A percentile compares a stretch with the other conserved stretches of the same genome.
Conservation (phyloP, 1,140 invertebrate species). For the Polypedilum vanderplanki region DNA sequence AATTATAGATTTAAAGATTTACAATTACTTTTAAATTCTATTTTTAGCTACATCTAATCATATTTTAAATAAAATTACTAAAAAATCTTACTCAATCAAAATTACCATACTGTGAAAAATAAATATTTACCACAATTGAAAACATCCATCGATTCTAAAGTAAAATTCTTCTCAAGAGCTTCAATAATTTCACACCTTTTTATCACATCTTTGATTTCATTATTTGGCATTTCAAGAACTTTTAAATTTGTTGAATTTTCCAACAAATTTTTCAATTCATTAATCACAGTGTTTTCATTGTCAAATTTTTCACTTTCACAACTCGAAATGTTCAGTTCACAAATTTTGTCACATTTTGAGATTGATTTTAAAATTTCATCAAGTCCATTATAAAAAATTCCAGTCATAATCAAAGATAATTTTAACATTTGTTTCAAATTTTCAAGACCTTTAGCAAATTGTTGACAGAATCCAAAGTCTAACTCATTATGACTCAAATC, state of each 20-base stretch:
- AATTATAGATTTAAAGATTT: background rate
- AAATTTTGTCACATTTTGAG: background rate
- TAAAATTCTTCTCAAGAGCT: too few species aligned
- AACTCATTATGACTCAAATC: background rate
- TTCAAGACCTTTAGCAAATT: background rate
- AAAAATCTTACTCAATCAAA: too few species aligned
- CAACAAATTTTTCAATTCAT: background rate
- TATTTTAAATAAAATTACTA: too few species aligned
- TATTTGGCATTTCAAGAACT: too few species aligned
- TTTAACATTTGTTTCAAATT: background rate
- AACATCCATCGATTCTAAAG: too few species aligned
- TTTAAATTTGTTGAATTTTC: too few species aligned
- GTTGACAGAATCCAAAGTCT: background rate
- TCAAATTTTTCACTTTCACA: background rate
- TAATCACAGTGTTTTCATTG: background rate
- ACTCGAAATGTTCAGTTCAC: background rate
- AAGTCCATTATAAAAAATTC: background rate
- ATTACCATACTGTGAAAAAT: too few species aligned
- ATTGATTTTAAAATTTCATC: background rate
- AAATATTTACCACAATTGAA: too few species aligned
- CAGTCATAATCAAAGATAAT: background rate
- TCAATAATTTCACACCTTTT: too few species aligned
- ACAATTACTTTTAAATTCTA: background rate
- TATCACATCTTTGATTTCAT: too few species aligned
- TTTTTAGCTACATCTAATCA: background rate